Percentiles rank a stretch among this genome's conserved stretches.
Conservation (phyloP, 2,113 vertebrate genomes). For the Pangasianodon hypophthalmus region DNA sequence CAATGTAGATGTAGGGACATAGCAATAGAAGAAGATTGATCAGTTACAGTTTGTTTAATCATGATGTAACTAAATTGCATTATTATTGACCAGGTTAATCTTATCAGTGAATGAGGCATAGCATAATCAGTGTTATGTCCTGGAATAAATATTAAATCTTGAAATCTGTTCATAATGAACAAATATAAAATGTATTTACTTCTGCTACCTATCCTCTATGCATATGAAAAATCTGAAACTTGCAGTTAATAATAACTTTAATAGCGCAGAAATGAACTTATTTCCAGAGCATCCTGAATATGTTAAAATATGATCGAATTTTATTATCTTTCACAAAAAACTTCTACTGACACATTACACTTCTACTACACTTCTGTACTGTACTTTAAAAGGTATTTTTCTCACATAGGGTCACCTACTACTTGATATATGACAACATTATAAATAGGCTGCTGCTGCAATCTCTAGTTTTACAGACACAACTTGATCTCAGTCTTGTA, state of each 20-base stretch:
- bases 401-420: not conserved
- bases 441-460: not conserved
- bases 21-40: not conserved
- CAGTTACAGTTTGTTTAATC: not conserved
- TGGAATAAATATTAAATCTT: conserved; percentile 20
- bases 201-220: conserved; percentile 25
- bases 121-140: conserved; percentile 4
- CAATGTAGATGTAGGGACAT: not conserved
- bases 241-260: not conserved
- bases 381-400: not conserved
- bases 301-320: not conserved
- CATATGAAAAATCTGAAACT: conserved; percentile 31
- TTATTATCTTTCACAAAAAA: conserved; percentile 1
- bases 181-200: conserved; percentile 9
- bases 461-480: not conserved
- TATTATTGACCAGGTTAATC: not conserved
- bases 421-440: not conserved
- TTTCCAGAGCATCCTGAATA: not conserved
- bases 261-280: not conserved
- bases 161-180: conserved; percentile 20
- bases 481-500: not conserved
- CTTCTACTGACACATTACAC: not conserved
- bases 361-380: not conserved
- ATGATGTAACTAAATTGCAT: not conserved
- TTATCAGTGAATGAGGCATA: not conserved